A percentile compares a stretch with the other conserved stretches of the same genome.
Evolutionary conservation across 2,113 vertebrate genomes (phyloP).

Genomic region (Mustela nigripes): DNA sequence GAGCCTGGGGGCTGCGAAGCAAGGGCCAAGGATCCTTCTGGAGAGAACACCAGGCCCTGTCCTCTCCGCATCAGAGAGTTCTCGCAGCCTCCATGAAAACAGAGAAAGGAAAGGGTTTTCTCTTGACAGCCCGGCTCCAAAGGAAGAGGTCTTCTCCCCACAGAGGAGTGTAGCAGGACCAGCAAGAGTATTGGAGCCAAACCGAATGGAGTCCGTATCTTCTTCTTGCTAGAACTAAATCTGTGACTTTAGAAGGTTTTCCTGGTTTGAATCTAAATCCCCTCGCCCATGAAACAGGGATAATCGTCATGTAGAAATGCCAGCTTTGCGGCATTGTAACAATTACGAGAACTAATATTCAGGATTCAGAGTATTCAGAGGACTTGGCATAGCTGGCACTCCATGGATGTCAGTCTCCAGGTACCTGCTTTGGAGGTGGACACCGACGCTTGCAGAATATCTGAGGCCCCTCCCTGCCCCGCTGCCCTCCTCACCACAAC

Average conservation of each 20-base stretch:
- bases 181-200: background rate
- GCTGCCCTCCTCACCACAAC: background rate
- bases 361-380: background rate
- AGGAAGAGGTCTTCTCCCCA: background rate
- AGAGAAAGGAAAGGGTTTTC: background rate
- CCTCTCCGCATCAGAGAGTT: background rate
- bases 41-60: background rate
- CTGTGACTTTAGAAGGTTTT: background rate
- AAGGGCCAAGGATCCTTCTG: background rate
- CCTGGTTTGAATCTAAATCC: background rate
- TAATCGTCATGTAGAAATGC: background rate
- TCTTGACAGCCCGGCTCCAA: background rate
- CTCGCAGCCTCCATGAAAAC: background rate
- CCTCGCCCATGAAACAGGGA: background rate
- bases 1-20: background rate
- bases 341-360: background rate
- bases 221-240: background rate
- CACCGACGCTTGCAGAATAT: background rate
- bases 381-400: background rate
- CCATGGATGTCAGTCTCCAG: background rate
- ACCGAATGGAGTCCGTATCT: background rate
- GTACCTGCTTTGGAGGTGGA: too few relatives aligned
- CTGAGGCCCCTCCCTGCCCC: background rate
- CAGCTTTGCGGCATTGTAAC: background rate
- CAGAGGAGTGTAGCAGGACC: background rate